Conservation (phyloP, 92 coral and sea anemone genomes). For the Paramuricea clavata region DNA sequence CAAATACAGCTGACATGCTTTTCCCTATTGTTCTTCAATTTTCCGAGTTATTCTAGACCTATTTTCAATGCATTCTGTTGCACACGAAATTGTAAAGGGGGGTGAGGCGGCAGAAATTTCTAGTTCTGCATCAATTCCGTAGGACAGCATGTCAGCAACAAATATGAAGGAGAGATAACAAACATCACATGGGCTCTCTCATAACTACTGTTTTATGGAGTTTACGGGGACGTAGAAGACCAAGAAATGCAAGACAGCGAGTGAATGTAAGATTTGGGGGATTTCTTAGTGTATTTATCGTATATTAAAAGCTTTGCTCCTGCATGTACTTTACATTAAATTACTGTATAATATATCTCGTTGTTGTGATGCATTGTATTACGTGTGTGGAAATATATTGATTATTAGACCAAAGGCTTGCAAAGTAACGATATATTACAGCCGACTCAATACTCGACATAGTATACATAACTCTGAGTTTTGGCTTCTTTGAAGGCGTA, state of each 20-base stretch:
- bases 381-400: neutral
- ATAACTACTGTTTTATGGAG: conserved; percentile 19
- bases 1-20: neutral
- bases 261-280: neutral
- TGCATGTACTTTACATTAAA: neutral
- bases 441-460: neutral
- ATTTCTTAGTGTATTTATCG: neutral
- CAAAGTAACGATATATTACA: neutral
- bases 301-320: neutral
- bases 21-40: neutral
- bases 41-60: neutral
- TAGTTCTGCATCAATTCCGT: neutral
- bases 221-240: conserved; percentile 9
- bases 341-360: neutral
- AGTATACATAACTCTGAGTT: neutral
- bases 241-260: neutral
- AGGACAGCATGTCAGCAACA: neutral
- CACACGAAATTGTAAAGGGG: neutral
- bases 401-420: neutral
- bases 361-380: neutral
- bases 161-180: conserved; percentile 5
- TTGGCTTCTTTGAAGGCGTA: neutral
- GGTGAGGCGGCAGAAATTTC: conserved; percentile 8
- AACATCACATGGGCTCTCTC: conserved; percentile 20
- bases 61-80: conserved; percentile 3